These are phyloP conservation scores for Trachurus trachurus DNA, from an alignment of 2,797 vertebrate genomes.

Conservation along the genomic window DNA sequence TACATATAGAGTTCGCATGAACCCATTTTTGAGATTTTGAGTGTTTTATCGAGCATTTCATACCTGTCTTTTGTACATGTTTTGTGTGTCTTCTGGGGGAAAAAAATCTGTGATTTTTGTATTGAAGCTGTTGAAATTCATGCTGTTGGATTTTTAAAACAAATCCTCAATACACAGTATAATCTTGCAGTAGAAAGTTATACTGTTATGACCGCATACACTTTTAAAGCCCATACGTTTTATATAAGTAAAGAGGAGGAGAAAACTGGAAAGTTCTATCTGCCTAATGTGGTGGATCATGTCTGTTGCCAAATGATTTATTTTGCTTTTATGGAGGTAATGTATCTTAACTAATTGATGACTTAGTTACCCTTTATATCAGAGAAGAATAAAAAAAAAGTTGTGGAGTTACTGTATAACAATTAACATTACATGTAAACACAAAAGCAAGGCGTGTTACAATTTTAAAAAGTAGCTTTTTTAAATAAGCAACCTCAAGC, in stretches of 20 bases:
- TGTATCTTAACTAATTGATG: slow-evolving; percentile 10
- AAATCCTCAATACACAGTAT: slow-evolving; percentile 9
- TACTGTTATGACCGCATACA: slow-evolving; percentile 10
- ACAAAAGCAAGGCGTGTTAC: slow-evolving; percentile 12
- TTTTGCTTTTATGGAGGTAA: slow-evolving; percentile 53
- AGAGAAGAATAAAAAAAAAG: slow-evolving; percentile 3
- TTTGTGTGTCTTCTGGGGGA: slow-evolving; percentile 26
- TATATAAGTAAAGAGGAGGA: slow-evolving; percentile 8
- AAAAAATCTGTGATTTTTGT: slow-evolving; percentile 12
- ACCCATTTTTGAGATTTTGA: slow-evolving; percentile 34
- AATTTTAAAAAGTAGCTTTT: neutral
- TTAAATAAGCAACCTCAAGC: slow-evolving; percentile 9
- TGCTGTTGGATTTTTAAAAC: neutral
- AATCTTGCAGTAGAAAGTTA: neutral
- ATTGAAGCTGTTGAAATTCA: slow-evolving; percentile 23
- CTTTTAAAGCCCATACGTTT: slow-evolving; percentile 30
- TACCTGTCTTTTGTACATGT: slow-evolving; percentile 52
- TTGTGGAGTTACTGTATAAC: slow-evolving; percentile 6
- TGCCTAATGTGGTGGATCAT: slow-evolving; percentile 54
- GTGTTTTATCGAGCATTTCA: slow-evolving; percentile 54
- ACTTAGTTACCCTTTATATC: slow-evolving; percentile 38
- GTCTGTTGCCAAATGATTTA: slow-evolving; percentile 77
- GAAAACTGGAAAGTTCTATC: slow-evolving; percentile 45
- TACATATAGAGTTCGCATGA: slow-evolving; percentile 52
- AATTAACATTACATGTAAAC: neutral